Evolutionary conservation across 2,888 invertebrate species (phyloP).

Genomic region (Hoplodrina ambigua): DNA sequence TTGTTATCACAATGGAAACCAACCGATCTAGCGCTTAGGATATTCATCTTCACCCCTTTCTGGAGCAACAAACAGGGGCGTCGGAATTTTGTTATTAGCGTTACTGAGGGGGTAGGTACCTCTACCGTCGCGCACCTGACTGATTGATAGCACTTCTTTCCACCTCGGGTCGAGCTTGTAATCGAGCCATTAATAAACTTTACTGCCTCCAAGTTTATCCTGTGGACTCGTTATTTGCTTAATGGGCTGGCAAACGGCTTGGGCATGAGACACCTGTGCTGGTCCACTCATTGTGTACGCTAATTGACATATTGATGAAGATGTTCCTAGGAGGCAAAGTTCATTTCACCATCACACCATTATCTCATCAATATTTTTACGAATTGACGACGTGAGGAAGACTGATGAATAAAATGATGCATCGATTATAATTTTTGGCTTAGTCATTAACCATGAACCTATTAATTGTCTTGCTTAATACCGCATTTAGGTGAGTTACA

Average conservation of each 20-base stretch:
- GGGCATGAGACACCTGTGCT: slow-evolving; percentile 83
- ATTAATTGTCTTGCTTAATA: slow-evolving; percentile 9
- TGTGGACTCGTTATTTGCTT: slow-evolving; percentile 89
- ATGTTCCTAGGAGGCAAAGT: slow-evolving; percentile 68
- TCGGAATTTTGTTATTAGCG: slow-evolving; percentile 90
- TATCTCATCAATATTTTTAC: slow-evolving; percentile 1
- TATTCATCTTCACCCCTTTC: slow-evolving; percentile 89
- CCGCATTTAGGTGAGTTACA: background rate
- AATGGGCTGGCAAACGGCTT: slow-evolving; percentile 88
- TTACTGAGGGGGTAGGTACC: slow-evolving; percentile 85
- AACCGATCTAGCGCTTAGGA: slow-evolving; percentile 78
- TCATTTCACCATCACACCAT: slow-evolving; percentile 26
- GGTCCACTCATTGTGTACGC: slow-evolving; percentile 77
- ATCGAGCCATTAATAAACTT: slow-evolving; percentile 91
- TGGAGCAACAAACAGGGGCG: slow-evolving; percentile 87
- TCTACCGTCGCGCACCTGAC: slow-evolving; percentile 89
- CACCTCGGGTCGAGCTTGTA: slow-evolving; percentile 90
- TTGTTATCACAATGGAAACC: slow-evolving; percentile 72
- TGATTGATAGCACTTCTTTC: slow-evolving; percentile 91
- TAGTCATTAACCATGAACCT: slow-evolving; percentile 6
- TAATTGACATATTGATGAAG: slow-evolving; percentile 85
- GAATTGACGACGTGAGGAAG: slow-evolving; percentile 6
- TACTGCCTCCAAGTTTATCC: slow-evolving; percentile 89
- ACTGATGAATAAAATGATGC: slow-evolving; percentile 21
- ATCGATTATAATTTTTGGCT: background rate